phyloP scores from a whole-genome alignment of 2,113 vertebrate species.

The Enhydra lutris region DNA sequence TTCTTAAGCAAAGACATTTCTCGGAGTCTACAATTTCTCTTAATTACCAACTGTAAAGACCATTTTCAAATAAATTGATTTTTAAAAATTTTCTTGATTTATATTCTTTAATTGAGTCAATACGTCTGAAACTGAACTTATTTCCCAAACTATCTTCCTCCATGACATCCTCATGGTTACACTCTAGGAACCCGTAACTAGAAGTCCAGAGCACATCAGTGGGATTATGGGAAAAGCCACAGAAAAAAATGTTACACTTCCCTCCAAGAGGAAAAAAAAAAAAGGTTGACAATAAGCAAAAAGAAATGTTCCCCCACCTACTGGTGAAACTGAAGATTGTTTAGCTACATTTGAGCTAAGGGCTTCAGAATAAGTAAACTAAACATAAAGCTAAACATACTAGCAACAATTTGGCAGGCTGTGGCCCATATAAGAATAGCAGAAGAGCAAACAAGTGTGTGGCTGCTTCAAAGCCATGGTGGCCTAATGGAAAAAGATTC shows the following conservation, averaged over 20 bases:
- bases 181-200: neutral
- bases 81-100: neutral
- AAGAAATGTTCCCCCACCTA: slow-evolving; percentile 5
- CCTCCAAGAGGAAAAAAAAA: neutral
- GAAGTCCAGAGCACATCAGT: neutral
- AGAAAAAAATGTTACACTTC: neutral
- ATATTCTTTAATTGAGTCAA: neutral
- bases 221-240: neutral
- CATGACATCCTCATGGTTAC: neutral
- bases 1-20: neutral
- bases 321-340: slow-evolving; percentile 35
- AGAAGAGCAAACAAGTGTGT: neutral
- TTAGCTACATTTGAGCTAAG: neutral
- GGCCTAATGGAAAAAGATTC: neutral
- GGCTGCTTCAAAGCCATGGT: neutral
- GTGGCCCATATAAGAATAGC: neutral
- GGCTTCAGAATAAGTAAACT: neutral
- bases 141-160: neutral
- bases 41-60: neutral
- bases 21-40: neutral
- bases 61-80: neutral
- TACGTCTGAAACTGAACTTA: neutral
- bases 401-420: neutral
- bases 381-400: neutral
- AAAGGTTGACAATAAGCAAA: neutral